These are phyloP conservation scores for Semaprochilodus insignis DNA, from an alignment of 2,797 vertebrate species.

Conservation along the genomic window DNA sequence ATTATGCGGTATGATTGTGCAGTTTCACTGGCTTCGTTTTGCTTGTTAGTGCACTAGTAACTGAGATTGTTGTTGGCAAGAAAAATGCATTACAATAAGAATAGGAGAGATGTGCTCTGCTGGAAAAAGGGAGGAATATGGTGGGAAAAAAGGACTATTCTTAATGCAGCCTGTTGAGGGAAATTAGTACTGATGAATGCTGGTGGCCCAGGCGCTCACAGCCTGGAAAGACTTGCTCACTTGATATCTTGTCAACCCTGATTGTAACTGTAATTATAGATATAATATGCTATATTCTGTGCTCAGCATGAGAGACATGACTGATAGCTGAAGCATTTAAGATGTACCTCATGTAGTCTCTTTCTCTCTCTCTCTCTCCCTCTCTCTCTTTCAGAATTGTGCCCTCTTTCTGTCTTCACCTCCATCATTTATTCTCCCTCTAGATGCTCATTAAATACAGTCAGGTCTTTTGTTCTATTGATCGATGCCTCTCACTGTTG, in stretches of 20 bases:
- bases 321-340: constrained; percentile 38
- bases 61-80: neutral
- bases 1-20: no score
- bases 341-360: constrained; percentile 15
- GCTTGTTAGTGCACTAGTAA: neutral
- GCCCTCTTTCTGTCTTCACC: neutral
- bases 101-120: constrained; percentile 7
- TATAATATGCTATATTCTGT: constrained; percentile 45
- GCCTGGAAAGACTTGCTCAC: constrained; percentile 34
- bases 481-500: neutral
- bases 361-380: neutral
- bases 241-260: constrained; percentile 43
- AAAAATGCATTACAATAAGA: no score
- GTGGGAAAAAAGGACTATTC: neutral
- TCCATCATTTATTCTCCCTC: constrained; percentile 6
- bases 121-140: neutral
- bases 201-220: neutral
- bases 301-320: constrained; percentile 47
- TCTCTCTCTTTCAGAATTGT: neutral
- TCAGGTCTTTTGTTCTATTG: constrained; percentile 10
- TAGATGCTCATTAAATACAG: constrained; percentile 14
- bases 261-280: constrained; percentile 54
- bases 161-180: neutral
- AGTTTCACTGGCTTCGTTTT: neutral
- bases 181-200: constrained; percentile 23